Conservation (phyloP, 37 sponge, comb jelly and placozoan species). For the Beroe forskalii region DNA sequence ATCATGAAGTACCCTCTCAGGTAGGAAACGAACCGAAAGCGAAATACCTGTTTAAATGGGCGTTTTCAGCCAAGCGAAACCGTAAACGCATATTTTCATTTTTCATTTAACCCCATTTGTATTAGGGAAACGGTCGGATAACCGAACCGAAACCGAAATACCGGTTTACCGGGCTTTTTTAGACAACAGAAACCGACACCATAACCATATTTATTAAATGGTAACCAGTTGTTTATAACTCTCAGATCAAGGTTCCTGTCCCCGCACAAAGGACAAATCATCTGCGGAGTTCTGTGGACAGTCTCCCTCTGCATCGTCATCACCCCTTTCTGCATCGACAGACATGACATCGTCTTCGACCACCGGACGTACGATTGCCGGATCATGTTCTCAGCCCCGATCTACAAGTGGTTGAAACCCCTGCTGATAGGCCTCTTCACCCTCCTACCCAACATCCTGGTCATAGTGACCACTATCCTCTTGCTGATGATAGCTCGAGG, state of each 20-base stretch:
- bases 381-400: neutral
- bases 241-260: neutral
- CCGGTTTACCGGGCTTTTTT: too few relatives aligned
- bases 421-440: neutral
- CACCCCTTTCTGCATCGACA: neutral
- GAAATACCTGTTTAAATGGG: too few relatives aligned
- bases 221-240: too few relatives aligned
- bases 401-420: slow-evolving; percentile 29
- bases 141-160: too few relatives aligned
- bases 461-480: neutral
- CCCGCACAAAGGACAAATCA: neutral
- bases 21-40: too few relatives aligned
- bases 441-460: neutral
- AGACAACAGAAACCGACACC: too few relatives aligned
- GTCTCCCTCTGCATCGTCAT: neutral
- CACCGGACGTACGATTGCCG: neutral
- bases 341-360: neutral
- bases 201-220: too few relatives aligned
- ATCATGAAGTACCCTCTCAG: neutral
- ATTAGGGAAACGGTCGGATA: too few relatives aligned
- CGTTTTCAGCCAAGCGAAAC: too few relatives aligned
- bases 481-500: neutral
- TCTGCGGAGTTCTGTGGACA: neutral
- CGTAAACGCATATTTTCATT: too few relatives aligned
- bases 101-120: too few relatives aligned